Evolutionary conservation across 2,888 invertebrate genomes (phyloP).

Genomic region (Catocala fraxini): DNA sequence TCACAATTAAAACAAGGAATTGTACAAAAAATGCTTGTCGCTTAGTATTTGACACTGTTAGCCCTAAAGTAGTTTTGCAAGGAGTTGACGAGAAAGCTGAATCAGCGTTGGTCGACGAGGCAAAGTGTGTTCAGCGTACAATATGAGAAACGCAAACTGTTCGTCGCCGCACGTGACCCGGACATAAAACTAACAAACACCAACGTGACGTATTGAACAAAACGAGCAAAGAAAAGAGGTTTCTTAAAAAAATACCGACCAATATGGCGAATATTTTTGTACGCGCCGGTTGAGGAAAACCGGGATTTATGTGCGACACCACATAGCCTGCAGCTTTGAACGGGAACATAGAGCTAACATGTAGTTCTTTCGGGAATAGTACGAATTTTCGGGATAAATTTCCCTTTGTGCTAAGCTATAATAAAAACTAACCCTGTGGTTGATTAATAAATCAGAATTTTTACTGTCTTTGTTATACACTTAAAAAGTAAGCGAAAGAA

Average conservation of each 20-base stretch:
- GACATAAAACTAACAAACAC: conserved; percentile 1
- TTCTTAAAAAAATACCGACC: conserved; percentile 1
- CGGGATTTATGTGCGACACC: conserved; percentile 2
- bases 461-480: too few species aligned
- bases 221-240: background rate
- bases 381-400: too few species aligned
- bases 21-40: too few species aligned
- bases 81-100: background rate
- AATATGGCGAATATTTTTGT: background rate
- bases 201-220: background rate
- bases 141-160: conserved; percentile 38
- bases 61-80: background rate
- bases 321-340: background rate
- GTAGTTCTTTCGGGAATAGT: too few species aligned
- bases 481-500: too few species aligned
- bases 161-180: conserved; percentile 1
- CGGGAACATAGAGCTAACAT: too few species aligned
- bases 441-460: too few species aligned
- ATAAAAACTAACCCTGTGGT: too few species aligned
- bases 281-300: background rate
- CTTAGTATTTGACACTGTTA: too few species aligned
- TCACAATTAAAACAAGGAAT: too few species aligned
- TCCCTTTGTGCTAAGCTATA: too few species aligned
- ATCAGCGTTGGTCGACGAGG: conserved; percentile 21
- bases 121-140: conserved; percentile 19